A percentile compares a stretch with the other conserved stretches of the same genome.
phyloP scores from a whole-genome alignment of 2,113 vertebrate species.

The Erythrocercus mccallii region DNA sequence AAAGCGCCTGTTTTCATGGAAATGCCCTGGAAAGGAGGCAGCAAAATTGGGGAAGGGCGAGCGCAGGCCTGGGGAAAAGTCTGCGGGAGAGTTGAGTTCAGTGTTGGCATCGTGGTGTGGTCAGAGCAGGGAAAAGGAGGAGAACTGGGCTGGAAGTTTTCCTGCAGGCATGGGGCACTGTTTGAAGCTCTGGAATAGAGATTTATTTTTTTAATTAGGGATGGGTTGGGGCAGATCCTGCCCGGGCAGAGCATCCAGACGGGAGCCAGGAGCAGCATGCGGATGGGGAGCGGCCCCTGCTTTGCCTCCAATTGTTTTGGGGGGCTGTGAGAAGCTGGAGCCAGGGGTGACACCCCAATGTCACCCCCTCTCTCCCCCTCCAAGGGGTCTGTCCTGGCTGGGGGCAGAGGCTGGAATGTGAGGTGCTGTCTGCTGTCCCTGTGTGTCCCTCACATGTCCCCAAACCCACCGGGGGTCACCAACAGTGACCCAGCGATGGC shows the following conservation, averaged over 20 bases:
- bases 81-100: neutral
- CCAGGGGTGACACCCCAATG: too few species aligned
- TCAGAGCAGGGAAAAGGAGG: neutral
- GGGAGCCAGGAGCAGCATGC: neutral
- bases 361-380: neutral
- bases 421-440: neutral
- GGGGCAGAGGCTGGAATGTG: neutral
- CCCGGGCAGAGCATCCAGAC: neutral
- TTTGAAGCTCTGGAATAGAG: neutral
- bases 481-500: fast-evolving
- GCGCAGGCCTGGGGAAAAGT: neutral
- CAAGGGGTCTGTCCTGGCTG: neutral
- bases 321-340: neutral
- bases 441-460: neutral
- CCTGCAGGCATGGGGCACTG: neutral
- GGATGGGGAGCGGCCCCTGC: neutral
- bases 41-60: neutral
- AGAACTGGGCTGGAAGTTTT: constrained; percentile 16
- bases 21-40: neutral
- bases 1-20: constrained; percentile 18
- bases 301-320: neutral
- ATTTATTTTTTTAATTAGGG: neutral
- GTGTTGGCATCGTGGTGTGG: fast-evolving
- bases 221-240: neutral
- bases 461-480: neutral